Conservation (phyloP, 2,888 invertebrate genomes). For the Ernsta delagoae region DNA sequence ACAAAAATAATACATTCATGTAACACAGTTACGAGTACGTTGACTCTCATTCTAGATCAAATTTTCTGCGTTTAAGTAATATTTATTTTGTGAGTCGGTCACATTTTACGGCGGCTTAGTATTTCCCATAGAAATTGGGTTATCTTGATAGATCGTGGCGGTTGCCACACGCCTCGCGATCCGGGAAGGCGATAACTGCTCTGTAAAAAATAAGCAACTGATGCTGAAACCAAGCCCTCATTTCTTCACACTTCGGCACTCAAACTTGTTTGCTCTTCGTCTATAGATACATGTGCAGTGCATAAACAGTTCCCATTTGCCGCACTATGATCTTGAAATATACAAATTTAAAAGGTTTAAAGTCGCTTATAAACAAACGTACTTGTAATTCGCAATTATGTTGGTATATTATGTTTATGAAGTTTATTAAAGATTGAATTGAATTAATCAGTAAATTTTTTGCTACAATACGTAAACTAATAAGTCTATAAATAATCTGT, state of each 20-base stretch:
- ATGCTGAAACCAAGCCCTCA: constrained; percentile 36
- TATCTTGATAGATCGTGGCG: constrained; percentile 78
- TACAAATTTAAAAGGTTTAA: too few species aligned
- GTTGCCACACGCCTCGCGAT: constrained; percentile 55
- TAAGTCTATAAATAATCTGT: too few species aligned
- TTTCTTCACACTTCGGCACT: constrained; percentile 36
- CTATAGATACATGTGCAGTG: constrained; percentile 15
- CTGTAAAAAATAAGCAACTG: constrained; percentile 35
- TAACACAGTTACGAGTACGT: constrained; percentile 5
- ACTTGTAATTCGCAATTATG: too few species aligned
- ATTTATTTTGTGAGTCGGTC: constrained; percentile 28
- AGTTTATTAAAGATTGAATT: too few species aligned
- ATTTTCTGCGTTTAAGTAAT: constrained; percentile 20
- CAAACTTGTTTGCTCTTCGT: constrained; percentile 30
- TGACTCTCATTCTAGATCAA: constrained; percentile 19
- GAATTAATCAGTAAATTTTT: too few species aligned
- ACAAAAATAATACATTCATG: background rate
- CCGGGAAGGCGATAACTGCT: constrained; percentile 55
- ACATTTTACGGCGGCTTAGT: constrained; percentile 40
- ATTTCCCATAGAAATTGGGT: constrained; percentile 74
- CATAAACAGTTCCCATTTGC: constrained; percentile 5
- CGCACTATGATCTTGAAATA: background rate
- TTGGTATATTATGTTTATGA: too few species aligned
- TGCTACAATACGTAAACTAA: too few species aligned
- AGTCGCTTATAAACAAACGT: too few species aligned